Evolutionary conservation across 2,113 vertebrate species (phyloP).

Genomic region (Syrmaticus mikado): DNA sequence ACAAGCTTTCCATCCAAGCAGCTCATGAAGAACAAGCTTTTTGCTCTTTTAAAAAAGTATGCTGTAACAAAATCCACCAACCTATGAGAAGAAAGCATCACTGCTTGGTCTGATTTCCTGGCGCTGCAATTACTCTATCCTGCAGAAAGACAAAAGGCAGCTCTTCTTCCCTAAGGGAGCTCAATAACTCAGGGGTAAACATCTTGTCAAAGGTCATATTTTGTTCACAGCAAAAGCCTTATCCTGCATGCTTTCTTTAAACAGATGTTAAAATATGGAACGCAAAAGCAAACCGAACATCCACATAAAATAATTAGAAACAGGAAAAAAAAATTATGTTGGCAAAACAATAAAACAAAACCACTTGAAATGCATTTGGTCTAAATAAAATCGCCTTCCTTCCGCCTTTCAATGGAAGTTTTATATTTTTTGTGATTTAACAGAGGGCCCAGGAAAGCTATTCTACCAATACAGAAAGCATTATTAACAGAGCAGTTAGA

Average conservation of each 20-base stretch:
- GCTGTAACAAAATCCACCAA: not conserved
- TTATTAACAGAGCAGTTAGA: not conserved
- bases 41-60: not conserved
- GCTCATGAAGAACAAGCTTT: not conserved
- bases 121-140: not conserved
- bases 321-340: not conserved
- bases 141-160: not conserved
- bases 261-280: not conserved
- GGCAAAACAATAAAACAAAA: not conserved
- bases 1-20: not conserved
- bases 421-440: not conserved
- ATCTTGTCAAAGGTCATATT: not conserved
- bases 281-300: not conserved
- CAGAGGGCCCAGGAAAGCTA: not conserved
- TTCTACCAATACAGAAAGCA: not conserved
- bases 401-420: not conserved
- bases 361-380: not conserved
- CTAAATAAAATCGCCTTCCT: not conserved
- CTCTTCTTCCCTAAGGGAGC: not conserved
- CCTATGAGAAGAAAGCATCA: not conserved
- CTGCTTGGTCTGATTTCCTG: not conserved
- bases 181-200: not conserved
- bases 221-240: not conserved
- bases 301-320: not conserved
- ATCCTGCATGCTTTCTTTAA: not conserved